phyloP scores from a whole-genome alignment of 2,113 vertebrate genomes.

The Condylura cristata region DNA sequence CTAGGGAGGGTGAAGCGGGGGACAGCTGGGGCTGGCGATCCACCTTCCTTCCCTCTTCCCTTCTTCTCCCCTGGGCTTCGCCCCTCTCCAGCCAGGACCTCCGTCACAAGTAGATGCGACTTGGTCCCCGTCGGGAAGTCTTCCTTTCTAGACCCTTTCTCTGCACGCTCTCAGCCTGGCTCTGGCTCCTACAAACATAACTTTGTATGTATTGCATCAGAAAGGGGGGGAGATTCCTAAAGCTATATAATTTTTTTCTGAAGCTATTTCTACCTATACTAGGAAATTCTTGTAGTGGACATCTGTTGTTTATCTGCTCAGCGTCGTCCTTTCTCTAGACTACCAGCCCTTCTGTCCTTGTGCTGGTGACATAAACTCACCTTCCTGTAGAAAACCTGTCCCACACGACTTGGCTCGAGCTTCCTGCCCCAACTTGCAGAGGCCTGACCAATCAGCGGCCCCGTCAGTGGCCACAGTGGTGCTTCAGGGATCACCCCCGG shows the following conservation, averaged over 20 bases:
- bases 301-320: conserved; percentile 36
- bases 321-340: background rate
- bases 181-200: conserved; percentile 50
- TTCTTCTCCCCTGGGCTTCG: background rate
- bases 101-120: background rate
- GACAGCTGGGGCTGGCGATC: background rate
- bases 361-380: background rate
- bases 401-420: background rate
- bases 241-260: background rate
- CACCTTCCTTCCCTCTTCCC: background rate
- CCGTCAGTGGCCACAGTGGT: background rate
- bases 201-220: conserved; percentile 24
- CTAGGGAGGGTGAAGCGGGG: background rate
- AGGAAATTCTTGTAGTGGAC: conserved; percentile 35
- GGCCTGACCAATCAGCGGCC: background rate
- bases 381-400: background rate
- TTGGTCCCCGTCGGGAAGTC: conserved; percentile 13
- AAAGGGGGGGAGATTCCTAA: conserved; percentile 54
- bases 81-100: background rate
- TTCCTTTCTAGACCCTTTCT: conserved; percentile 35
- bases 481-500: background rate
- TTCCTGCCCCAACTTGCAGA: background rate
- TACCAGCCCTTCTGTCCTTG: background rate
- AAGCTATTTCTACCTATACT: conserved; percentile 43
- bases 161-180: background rate